phyloP scores from a whole-genome alignment of 2,888 invertebrate species.

The Deilephila elpenor region DNA sequence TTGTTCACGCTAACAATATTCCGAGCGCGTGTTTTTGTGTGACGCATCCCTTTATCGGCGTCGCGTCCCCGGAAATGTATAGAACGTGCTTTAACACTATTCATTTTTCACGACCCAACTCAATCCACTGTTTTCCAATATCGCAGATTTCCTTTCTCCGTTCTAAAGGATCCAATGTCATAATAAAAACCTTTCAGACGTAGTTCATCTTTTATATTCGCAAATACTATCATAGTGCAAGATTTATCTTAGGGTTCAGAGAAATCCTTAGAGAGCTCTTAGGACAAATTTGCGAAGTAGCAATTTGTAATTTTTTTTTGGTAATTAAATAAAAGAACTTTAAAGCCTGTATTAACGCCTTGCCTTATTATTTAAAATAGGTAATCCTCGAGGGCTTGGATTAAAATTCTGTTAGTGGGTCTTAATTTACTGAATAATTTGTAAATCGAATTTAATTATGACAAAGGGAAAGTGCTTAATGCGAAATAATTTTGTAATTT shows the following conservation, averaged over 20 bases:
- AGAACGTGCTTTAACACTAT: constrained; percentile 37
- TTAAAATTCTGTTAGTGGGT: constrained; percentile 1
- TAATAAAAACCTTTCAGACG: constrained; percentile 42
- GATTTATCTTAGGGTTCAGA: constrained; percentile 31
- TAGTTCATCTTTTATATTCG: constrained; percentile 43
- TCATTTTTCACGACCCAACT: constrained; percentile 46
- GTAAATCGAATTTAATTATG: neutral
- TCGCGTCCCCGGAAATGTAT: constrained; percentile 18
- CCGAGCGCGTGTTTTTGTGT: neutral
- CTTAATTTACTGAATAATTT: neutral
- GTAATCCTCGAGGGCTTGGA: neutral
- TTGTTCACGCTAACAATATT: constrained; percentile 10
- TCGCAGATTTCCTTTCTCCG: constrained; percentile 41
- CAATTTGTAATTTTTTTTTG: constrained; percentile 10
- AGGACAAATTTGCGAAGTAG: constrained; percentile 16
- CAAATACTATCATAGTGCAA: constrained; percentile 37
- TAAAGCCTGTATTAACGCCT: constrained; percentile 19
- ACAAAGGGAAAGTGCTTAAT: no score
- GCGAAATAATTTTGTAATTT: no score
- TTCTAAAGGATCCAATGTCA: constrained; percentile 38
- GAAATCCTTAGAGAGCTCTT: neutral
- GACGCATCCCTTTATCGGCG: constrained; percentile 8
- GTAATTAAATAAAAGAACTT: constrained; percentile 15
- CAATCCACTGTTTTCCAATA: constrained; percentile 49
- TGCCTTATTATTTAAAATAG: neutral